A percentile compares a stretch with the other conserved stretches of the same genome.
Evolutionary conservation across 2,888 invertebrate genomes (phyloP).

Genomic region (Cheilosia scutellata): DNA sequence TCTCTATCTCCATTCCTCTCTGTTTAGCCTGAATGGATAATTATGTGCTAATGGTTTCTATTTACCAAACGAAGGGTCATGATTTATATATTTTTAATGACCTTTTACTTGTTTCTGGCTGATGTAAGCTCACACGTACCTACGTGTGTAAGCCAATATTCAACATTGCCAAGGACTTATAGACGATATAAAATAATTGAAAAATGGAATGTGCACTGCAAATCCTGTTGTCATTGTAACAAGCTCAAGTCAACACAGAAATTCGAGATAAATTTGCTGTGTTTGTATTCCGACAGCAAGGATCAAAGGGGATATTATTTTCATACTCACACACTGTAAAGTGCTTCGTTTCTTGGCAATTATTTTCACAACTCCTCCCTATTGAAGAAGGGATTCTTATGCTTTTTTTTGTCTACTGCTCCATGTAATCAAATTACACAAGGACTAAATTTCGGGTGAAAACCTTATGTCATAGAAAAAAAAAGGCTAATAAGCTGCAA

Average conservation of each 20-base stretch:
- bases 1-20: slow-evolving; percentile 1
- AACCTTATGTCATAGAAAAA: slow-evolving; percentile 66
- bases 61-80: slow-evolving; percentile 68
- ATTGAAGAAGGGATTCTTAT: neutral
- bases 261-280: neutral
- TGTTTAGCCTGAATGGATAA: slow-evolving; percentile 71
- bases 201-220: slow-evolving; percentile 49
- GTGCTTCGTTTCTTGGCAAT: slow-evolving; percentile 65
- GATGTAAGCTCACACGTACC: neutral
- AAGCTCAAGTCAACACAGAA: slow-evolving; percentile 43
- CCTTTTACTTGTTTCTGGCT: slow-evolving; percentile 9
- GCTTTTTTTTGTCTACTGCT: slow-evolving; percentile 10
- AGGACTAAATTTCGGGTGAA: slow-evolving; percentile 69
- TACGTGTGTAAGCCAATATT: slow-evolving; percentile 45
- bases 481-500: slow-evolving; percentile 47
- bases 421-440: slow-evolving; percentile 71
- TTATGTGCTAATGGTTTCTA: slow-evolving; percentile 72
- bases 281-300: slow-evolving; percentile 26
- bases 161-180: slow-evolving; percentile 53
- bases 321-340: slow-evolving; percentile 24
- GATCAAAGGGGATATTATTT: slow-evolving; percentile 61
- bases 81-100: slow-evolving; percentile 74
- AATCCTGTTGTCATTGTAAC: slow-evolving; percentile 61
- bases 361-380: slow-evolving; percentile 40
- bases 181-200: slow-evolving; percentile 38